Conservation (phyloP, 2,113 vertebrate species). For the Cheilinus undulatus region DNA sequence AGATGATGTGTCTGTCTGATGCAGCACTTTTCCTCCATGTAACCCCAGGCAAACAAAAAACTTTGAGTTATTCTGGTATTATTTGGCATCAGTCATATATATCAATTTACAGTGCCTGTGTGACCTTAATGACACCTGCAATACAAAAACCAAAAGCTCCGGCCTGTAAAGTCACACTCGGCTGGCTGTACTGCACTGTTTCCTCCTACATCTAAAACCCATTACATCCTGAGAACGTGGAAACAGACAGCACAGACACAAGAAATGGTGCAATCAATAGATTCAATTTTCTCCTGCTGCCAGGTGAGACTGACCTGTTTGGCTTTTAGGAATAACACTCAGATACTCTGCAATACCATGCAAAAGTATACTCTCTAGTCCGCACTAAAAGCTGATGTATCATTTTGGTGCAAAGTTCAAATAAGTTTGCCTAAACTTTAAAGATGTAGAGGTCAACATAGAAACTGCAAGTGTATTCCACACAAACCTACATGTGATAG, state of each 20-base stretch:
- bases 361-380: conserved; percentile 19
- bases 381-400: conserved; percentile 11
- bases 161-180: conserved; percentile 39
- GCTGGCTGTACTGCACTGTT: conserved; percentile 43
- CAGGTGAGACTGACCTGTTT: conserved; percentile 36
- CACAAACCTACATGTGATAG: not conserved
- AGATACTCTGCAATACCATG: conserved; percentile 9
- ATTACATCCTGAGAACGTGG: conserved; percentile 34
- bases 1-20: no score
- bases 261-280: conserved; percentile 69
- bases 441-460: not conserved
- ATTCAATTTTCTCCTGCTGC: conserved; percentile 65
- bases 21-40: no score
- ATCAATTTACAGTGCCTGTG: conserved; percentile 21
- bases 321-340: conserved; percentile 37
- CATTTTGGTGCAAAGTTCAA: conserved; percentile 1
- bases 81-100: conserved; percentile 38
- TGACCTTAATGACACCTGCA: conserved; percentile 44
- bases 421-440: not conserved
- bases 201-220: conserved; percentile 44
- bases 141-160: conserved; percentile 13
- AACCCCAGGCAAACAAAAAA: not conserved
- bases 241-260: conserved; percentile 39
- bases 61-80: not conserved
- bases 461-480: not conserved